phyloP scores from a whole-genome alignment of 2,888 invertebrate species.

The Lysandra bellargus region DNA sequence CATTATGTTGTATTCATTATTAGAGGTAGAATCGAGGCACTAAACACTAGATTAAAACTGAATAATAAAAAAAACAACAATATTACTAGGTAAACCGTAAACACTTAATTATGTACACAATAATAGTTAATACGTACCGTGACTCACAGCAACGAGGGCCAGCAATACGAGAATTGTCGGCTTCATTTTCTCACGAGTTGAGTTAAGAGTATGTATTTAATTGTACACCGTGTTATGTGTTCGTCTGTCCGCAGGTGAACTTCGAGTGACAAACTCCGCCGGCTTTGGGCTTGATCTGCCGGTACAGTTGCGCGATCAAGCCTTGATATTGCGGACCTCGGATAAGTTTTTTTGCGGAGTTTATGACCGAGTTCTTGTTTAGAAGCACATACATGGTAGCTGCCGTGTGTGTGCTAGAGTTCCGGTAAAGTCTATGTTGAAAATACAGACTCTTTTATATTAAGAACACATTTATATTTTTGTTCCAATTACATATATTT shows the following conservation, averaged over 20 bases:
- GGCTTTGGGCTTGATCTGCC: constrained; percentile 58
- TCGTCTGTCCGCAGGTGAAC: constrained; percentile 43
- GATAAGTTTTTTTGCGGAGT: background rate
- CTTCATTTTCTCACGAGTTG: constrained; percentile 24
- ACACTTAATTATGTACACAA: background rate
- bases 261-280: constrained; percentile 55
- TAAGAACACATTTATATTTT: too few species aligned
- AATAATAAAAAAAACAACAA: too few species aligned
- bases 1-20: too few species aligned
- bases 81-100: background rate
- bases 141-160: constrained; percentile 29
- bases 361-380: background rate
- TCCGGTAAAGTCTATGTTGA: background rate
- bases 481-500: too few species aligned
- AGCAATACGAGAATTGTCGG: constrained; percentile 28
- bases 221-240: constrained; percentile 38
- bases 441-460: background rate
- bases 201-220: constrained; percentile 30
- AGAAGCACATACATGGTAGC: background rate
- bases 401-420: too few species aligned
- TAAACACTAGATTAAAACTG: background rate
- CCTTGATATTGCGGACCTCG: background rate
- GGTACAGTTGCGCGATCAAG: constrained; percentile 53
- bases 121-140: constrained; percentile 26
- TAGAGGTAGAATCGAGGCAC: too few species aligned